Base-by-base conservation (phyloP, 2,888 invertebrate genomes). In the Eupeodes luniger region DNA sequence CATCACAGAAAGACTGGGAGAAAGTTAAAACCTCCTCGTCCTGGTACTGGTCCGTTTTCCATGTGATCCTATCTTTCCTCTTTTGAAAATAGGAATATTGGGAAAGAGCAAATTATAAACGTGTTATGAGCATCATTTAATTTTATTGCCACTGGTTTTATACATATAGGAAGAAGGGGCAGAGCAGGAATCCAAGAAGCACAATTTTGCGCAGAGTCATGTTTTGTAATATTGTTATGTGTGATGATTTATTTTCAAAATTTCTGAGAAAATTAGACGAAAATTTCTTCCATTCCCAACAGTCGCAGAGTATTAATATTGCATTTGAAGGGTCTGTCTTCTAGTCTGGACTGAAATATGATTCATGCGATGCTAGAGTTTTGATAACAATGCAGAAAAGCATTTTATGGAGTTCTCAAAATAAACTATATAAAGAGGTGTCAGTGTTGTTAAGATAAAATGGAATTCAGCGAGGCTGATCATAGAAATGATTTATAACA, bases 81-180 rank as follows among this genome's bases (percentile, higher is more conserved):
- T 44, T 55, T 64, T 40, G 47, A 49, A 69, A n/a, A 61, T 49
- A 47, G 74, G n/a, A 55, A 79, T 10, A 40, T 40, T 4, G 10
- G 0, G 14, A 62, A 77, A 84, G 69, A 64, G 85, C 85, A 82
- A 85, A 85, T 89, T 89, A 85, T 85, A 89, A 89, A 80, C 85
- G 82, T 89, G 85, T 85, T 85, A 89, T 78, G 85, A 79, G 85
- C 79, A 72, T 81, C 88, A 88, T 89, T 85, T 85, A 79, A 89
- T 89, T 89, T 89, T 89, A 89, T 79, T 82, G 85, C 75, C 62
- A 64, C 77, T 81, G 80, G 77, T 80, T 75, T 79, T 57, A 70
- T 72, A 11, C 49, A 49, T 36, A 36, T 5, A n/a, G 62, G 72
- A 27, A 27, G 59, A 19, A 49, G 34, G 34, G 40, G 40, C 5